Conservation (phyloP, 2,888 invertebrate genomes). For the Liopterus haemorrhoidalis region DNA sequence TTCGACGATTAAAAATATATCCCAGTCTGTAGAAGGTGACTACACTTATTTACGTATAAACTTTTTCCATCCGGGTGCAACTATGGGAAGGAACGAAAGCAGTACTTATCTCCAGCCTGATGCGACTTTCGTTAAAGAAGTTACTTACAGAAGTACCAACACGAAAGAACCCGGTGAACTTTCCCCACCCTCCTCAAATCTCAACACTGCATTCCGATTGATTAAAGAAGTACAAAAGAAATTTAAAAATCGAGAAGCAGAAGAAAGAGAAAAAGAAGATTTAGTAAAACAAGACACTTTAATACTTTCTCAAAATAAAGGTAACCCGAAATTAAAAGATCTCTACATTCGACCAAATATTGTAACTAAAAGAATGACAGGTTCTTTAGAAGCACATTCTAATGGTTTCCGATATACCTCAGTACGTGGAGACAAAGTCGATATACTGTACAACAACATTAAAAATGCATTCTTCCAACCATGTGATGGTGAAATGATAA, state of each 20-base stretch:
- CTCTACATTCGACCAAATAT: slow-evolving; percentile 98
- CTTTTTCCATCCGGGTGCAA: slow-evolving; percentile 97
- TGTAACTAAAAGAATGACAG: slow-evolving; percentile 92
- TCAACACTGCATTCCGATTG: slow-evolving; percentile 93
- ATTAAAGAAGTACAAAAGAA: slow-evolving; percentile 98
- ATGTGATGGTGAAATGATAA: slow-evolving; percentile 98
- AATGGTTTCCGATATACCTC: slow-evolving; percentile 98
- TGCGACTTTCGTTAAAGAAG: slow-evolving; percentile 96
- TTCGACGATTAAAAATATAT: slow-evolving; percentile 97
- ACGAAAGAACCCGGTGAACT: slow-evolving; percentile 95
- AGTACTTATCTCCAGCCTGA: slow-evolving; percentile 89
- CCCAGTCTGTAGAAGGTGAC: slow-evolving; percentile 97
- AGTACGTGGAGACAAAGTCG: slow-evolving; percentile 98
- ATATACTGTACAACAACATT: slow-evolving; percentile 98
- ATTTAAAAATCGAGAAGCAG: slow-evolving; percentile 96
- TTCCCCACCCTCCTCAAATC: slow-evolving; percentile 87
- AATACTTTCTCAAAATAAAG: slow-evolving; percentile 88
- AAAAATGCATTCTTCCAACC: slow-evolving; percentile 99
- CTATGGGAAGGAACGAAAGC: slow-evolving; percentile 90
- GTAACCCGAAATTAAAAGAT: slow-evolving; percentile 96
- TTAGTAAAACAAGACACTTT: slow-evolving; percentile 97
- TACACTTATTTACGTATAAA: slow-evolving; percentile 97
- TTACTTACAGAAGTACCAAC: slow-evolving; percentile 97
- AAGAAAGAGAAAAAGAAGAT: slow-evolving; percentile 97
- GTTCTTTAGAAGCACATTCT: slow-evolving; percentile 87